Evolutionary conservation across 53 echinoderm and acorn worm genomes (phyloP).

Genomic region (Patiria pectinifera): DNA sequence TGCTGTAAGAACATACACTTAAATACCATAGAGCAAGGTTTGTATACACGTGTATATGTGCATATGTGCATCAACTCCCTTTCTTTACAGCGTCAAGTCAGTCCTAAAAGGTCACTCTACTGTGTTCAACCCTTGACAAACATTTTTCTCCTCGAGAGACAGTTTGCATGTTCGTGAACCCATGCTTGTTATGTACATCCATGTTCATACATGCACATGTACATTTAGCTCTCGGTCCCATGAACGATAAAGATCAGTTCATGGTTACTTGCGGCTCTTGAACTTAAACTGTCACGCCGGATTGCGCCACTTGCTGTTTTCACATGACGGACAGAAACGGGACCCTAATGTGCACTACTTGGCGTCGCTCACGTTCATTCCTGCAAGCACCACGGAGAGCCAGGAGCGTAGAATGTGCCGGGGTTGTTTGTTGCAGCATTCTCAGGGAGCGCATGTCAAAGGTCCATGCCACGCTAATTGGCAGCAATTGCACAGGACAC

Average conservation of each 20-base stretch:
- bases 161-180: not conserved
- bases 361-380: slow-evolving; percentile 10
- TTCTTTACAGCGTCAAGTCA: not conserved
- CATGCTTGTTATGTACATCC: not conserved
- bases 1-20: too few species aligned
- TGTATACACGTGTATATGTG: not conserved
- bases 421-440: not conserved
- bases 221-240: not conserved
- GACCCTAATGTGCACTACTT: slow-evolving; percentile 30
- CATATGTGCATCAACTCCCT: not conserved
- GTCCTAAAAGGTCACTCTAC: not conserved
- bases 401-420: not conserved
- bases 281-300: slow-evolving; percentile 54
- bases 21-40: too few species aligned
- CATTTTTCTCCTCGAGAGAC: not conserved
- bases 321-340: slow-evolving; percentile 33
- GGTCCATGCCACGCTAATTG: slow-evolving; percentile 14
- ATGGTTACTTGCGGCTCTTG: slow-evolving; percentile 47
- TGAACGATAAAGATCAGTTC: slow-evolving; percentile 14
- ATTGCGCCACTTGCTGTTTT: slow-evolving; percentile 40
- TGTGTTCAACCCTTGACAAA: slow-evolving; percentile 11
- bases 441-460: slow-evolving; percentile 14
- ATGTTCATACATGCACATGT: too few species aligned
- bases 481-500: not conserved
- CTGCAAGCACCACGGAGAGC: not conserved